Evolutionary conservation across 2,797 vertebrate species (phyloP).

Genomic region (Chelidonichthys spinosus): DNA sequence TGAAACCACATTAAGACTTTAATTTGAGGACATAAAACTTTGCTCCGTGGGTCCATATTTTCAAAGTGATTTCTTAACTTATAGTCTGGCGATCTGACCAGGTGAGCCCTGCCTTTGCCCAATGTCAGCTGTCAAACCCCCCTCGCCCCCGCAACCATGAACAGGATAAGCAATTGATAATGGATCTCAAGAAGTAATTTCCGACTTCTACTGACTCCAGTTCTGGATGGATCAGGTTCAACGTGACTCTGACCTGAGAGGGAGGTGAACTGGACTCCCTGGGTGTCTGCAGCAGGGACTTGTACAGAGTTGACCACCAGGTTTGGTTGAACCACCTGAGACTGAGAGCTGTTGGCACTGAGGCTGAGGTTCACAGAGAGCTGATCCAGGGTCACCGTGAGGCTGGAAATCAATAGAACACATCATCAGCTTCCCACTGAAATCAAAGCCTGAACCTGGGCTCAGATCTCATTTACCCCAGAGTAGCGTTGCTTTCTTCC

Average conservation of each 20-base stretch:
- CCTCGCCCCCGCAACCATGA: too few species aligned
- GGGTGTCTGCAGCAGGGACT: constrained; percentile 2
- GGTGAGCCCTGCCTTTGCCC: too few species aligned
- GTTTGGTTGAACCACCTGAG: constrained; percentile 74
- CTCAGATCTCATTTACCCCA: constrained; percentile 23
- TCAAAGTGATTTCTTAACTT: too few species aligned
- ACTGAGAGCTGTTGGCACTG: background rate
- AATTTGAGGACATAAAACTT: too few species aligned
- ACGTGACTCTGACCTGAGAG: constrained; percentile 10
- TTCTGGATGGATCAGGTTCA: too few species aligned
- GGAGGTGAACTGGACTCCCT: constrained; percentile 65
- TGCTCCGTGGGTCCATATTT: too few species aligned
- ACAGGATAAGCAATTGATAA: too few species aligned
- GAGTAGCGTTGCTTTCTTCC: constrained; percentile 23
- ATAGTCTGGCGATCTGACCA: too few species aligned
- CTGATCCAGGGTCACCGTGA: constrained; percentile 63
- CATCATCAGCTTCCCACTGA: background rate
- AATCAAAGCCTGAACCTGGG: background rate
- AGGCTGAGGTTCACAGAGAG: constrained; percentile 58
- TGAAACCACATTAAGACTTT: too few species aligned
- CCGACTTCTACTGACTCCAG: too few species aligned
- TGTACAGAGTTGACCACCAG: constrained; percentile 65
- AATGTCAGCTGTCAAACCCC: too few species aligned
- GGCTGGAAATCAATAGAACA: constrained; percentile 37
- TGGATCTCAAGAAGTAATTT: too few species aligned